These are phyloP conservation scores for Trichonephila clavata DNA, from an alignment of 1,140 invertebrate species.

Conservation along the genomic window DNA sequence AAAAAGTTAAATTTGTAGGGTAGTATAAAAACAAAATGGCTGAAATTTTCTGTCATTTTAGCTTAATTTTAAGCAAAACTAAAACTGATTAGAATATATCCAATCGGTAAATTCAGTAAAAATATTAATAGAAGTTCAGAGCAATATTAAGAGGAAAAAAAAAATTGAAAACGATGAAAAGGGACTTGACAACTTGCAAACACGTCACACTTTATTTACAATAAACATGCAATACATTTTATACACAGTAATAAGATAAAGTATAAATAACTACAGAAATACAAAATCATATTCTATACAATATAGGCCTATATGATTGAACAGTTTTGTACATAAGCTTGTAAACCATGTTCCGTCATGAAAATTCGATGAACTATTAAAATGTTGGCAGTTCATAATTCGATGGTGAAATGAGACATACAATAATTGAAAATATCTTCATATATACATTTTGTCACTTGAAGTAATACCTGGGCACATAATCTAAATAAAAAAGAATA, in stretches of 20 bases:
- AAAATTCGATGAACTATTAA: background rate
- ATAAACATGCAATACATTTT: background rate
- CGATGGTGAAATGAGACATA: background rate
- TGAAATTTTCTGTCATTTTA: too few relatives aligned
- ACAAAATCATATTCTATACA: constrained; percentile 29
- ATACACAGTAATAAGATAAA: background rate
- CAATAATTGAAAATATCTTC: background rate
- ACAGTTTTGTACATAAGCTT: constrained; percentile 8
- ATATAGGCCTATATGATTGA: constrained; percentile 38
- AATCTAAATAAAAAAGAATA: background rate
- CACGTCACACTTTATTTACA: constrained; percentile 24
- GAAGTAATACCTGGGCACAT: background rate
- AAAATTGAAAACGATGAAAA: background rate
- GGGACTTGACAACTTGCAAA: background rate
- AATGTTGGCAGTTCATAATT: background rate
- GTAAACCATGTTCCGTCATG: background rate
- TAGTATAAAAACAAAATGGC: too few relatives aligned
- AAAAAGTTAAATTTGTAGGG: too few relatives aligned
- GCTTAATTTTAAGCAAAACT: too few relatives aligned
- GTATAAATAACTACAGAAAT: background rate
- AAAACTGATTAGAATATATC: too few relatives aligned
- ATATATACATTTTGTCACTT: constrained; percentile 22
- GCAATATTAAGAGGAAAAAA: too few relatives aligned
- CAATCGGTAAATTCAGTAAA: too few relatives aligned
- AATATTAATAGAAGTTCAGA: too few relatives aligned